These are phyloP conservation scores for Bergia puertoricense DNA, from an alignment of 92 coral and sea anemone species.

Conservation along the genomic window DNA sequence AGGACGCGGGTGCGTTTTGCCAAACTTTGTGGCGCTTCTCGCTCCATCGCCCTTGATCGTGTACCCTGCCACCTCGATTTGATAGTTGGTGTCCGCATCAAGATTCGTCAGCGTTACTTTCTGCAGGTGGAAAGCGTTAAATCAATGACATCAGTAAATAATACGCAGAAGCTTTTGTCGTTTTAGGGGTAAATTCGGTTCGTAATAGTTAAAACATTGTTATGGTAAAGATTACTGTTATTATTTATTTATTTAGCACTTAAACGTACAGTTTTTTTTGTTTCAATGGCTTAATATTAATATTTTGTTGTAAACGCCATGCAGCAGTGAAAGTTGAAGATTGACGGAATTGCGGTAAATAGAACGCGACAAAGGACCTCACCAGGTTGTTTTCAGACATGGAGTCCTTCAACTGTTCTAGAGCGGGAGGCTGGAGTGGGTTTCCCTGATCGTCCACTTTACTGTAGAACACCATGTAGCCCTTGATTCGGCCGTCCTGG, in stretches of 20 bases:
- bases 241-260: no score
- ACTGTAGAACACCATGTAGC: conserved; percentile 77
- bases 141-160: not conserved
- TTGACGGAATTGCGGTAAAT: not conserved
- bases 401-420: conserved; percentile 54
- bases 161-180: not conserved
- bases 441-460: conserved; percentile 69
- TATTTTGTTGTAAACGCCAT: not conserved
- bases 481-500: conserved; percentile 77
- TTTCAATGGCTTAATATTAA: not conserved
- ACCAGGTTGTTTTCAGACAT: conserved; percentile 61
- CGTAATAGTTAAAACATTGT: no score
- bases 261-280: no score
- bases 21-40: conserved; percentile 59
- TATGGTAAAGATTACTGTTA: no score
- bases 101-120: conserved; percentile 62
- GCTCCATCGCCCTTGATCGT: conserved; percentile 92
- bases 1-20: conserved; percentile 65
- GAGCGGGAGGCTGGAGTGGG: conserved; percentile 67
- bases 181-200: no score
- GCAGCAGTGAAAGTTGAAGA: not conserved
- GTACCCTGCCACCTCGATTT: conserved; percentile 76
- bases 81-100: conserved; percentile 85
- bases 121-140: conserved; percentile 28
- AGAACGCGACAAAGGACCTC: not conserved